Percentiles rank a stretch among this genome's conserved stretches.
Conservation (phyloP, 2,888 invertebrate genomes). For the Cheilosia urbana region DNA sequence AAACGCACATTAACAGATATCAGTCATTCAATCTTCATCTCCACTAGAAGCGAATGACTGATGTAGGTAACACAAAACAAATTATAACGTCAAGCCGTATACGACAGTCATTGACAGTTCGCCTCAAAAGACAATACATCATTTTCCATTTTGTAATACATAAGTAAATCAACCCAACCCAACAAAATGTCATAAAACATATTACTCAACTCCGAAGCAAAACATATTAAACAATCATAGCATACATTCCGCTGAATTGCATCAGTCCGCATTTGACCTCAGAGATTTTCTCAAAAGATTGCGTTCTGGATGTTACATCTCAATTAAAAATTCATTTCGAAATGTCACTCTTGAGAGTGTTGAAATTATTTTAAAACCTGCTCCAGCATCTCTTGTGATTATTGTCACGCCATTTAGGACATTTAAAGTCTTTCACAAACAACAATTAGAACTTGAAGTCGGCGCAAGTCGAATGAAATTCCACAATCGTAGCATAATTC, state of each 20-base stretch:
- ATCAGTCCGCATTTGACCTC: slow-evolving; percentile 42
- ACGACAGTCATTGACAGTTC: slow-evolving; percentile 2
- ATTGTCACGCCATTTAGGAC: slow-evolving; percentile 12
- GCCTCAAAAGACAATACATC: neutral
- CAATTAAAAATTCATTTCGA: slow-evolving; percentile 23
- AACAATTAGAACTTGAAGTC: slow-evolving; percentile 21
- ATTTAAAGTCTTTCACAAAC: slow-evolving; percentile 44
- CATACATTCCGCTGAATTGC: slow-evolving; percentile 15
- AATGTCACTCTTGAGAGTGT: neutral
- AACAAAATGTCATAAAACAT: neutral
- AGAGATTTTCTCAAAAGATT: slow-evolving; percentile 49
- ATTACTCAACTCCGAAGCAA: slow-evolving; percentile 6
- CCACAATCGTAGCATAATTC: slow-evolving; percentile 44
- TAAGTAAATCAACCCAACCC: neutral
- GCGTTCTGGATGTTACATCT: slow-evolving; percentile 8
- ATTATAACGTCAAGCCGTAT: too few relatives aligned
- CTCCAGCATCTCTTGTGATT: slow-evolving; percentile 42
- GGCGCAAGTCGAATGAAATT: slow-evolving; percentile 36
- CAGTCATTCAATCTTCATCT: too few relatives aligned
- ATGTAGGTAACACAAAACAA: too few relatives aligned
- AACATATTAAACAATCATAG: neutral
- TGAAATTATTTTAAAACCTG: slow-evolving; percentile 6
- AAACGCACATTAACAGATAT: too few relatives aligned
- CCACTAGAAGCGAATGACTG: too few relatives aligned
- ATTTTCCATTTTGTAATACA: neutral